Conservation (phyloP, 2,888 invertebrate genomes). For the Chrysotoxum bicinctum region DNA sequence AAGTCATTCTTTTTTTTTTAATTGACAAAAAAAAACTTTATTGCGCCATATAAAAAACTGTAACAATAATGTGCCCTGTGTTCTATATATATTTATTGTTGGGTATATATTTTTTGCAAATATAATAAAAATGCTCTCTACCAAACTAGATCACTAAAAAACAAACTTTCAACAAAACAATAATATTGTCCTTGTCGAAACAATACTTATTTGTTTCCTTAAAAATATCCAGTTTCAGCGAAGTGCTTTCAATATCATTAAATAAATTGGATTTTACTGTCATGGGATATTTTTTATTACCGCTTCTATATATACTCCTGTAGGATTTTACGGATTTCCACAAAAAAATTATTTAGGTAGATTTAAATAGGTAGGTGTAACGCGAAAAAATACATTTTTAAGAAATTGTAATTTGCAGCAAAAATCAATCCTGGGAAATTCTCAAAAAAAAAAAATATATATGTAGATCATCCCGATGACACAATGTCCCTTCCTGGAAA, state of each 20-base stretch:
- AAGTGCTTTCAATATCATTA: conserved; percentile 22
- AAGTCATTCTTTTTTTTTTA: background rate
- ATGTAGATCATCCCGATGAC: conserved; percentile 33
- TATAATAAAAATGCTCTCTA: conserved; percentile 49
- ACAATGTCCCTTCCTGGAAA: conserved; percentile 54
- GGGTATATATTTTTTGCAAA: conserved; percentile 50
- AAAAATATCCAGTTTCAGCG: conserved; percentile 32
- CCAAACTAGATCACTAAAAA: conserved; percentile 64
- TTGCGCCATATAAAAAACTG: conserved; percentile 35
- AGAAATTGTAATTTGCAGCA: conserved; percentile 14
- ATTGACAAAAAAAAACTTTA: conserved; percentile 23
- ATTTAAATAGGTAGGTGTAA: background rate
- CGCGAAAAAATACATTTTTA: conserved; percentile 15
- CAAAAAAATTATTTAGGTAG: background rate
- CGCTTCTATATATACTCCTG: background rate
- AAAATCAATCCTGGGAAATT: conserved; percentile 30
- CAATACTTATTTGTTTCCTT: conserved; percentile 8
- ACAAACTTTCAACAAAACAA: conserved; percentile 58
- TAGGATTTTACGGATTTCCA: conserved; percentile 14
- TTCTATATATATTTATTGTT: background rate
- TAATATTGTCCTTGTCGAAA: background rate
- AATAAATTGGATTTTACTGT: conserved; percentile 35
- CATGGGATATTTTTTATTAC: conserved; percentile 23
- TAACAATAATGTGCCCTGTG: background rate
- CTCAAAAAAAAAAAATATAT: conserved; percentile 8